Evolutionary conservation across 35 echinoderm and acorn worm genomes (phyloP), one percentile per base, ranked within the genome.

Genomic region (Apostichopus japonicus): DNA sequence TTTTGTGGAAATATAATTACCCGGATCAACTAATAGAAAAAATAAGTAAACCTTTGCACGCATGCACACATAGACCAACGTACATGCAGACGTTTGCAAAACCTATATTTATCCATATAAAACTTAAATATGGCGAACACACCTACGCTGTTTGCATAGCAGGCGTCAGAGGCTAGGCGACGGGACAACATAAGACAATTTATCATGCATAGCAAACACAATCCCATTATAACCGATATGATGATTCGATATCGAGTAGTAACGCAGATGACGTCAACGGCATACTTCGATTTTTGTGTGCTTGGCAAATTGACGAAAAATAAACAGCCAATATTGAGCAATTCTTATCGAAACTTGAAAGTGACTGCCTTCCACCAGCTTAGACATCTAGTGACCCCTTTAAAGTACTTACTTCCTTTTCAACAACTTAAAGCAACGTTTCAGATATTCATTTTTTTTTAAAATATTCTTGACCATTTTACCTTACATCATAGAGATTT

Each of bases 171-270:
- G 11, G 6, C 71, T 19, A 75, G 2, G 71, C 13, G 71, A 75
- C 71, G 22, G 71, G 71, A 75, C 71, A 75, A 75, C 71, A 7
- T 75, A 75, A 75, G 71, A 6, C 71, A 75, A 75, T 75, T 75
- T 75, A 75, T 75, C 71, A 75, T 75, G 71, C 13, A 19, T 75
- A 23, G 71, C 71, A 75, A 75, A 75, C 71, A 75, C 15, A 75
- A 21, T 19, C 16, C 17, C 17, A 23, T 75, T 75, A 75, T 75
- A 75, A 24, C 71, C 63, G 19, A 67, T 19, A 61, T 61, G 10
- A 0, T 58, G 17, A 19, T 75, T 19, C 21, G 17, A 75, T 75
- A 75, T 23, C 71, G 71, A 19, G 6, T 15, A 19, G 15, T 24
- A 23, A 19, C n/a, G 15, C 71, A 75, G 71, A 75, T 75, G 71